phyloP scores from a whole-genome alignment of 2,797 vertebrate species.

The Falco berigora region DNA sequence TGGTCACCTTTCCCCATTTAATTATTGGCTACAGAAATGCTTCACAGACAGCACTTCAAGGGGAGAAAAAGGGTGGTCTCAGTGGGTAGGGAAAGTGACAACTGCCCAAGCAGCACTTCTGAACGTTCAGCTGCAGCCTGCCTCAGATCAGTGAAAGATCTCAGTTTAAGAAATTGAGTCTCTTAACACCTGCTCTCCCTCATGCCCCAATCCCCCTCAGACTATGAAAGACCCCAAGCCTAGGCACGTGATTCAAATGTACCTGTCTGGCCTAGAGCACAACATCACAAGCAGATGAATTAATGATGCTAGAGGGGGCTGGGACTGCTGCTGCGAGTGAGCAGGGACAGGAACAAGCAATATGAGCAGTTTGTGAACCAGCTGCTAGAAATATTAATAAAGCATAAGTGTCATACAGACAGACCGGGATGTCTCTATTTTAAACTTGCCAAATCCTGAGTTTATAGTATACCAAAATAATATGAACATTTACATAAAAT shows the following conservation, averaged over 20 bases:
- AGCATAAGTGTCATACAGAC: background rate
- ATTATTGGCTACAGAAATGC: background rate
- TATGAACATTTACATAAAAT: background rate
- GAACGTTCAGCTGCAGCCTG: background rate
- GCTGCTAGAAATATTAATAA: background rate
- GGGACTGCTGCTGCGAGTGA: background rate
- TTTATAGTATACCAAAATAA: background rate
- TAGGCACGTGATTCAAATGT: background rate
- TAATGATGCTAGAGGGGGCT: background rate
- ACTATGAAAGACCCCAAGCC: background rate
- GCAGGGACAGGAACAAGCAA: background rate
- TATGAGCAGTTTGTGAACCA: background rate
- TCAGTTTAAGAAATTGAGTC: background rate
- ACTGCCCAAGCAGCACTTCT: background rate
- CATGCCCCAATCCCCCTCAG: fast-evolving
- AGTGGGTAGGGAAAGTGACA: background rate
- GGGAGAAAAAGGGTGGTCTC: background rate
- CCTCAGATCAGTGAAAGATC: background rate
- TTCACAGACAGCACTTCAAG: background rate
- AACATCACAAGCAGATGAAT: background rate
- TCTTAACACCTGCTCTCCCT: background rate
- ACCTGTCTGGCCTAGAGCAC: background rate
- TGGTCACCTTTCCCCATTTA: background rate
- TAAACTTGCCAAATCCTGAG: background rate
- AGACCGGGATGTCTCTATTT: background rate